Conservation (phyloP, 2,113 vertebrate genomes). For the Calypte anna region DNA sequence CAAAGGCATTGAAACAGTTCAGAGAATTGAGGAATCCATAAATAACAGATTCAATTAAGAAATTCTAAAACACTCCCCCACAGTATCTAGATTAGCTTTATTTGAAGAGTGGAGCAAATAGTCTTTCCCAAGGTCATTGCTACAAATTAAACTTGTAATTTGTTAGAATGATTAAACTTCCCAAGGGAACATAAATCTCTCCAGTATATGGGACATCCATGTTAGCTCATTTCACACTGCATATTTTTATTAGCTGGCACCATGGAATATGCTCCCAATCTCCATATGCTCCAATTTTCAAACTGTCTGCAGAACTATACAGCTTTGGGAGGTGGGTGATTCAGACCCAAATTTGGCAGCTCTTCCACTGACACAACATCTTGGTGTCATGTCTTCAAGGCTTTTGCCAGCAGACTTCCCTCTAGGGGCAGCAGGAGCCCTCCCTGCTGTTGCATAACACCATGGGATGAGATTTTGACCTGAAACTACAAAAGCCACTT, state of each 20-base stretch:
- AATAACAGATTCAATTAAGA: background rate
- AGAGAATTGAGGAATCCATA: background rate
- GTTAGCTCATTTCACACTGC: background rate
- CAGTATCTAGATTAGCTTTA: background rate
- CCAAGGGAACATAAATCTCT: background rate
- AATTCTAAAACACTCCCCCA: background rate
- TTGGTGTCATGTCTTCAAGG: background rate
- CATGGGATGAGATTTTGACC: background rate
- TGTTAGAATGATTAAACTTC: background rate
- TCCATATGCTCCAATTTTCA: conserved; percentile 4
- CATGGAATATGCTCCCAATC: background rate
- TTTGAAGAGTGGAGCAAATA: background rate
- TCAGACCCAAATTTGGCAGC: background rate
- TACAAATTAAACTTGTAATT: background rate
- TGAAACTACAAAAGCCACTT: background rate
- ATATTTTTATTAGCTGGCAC: background rate
- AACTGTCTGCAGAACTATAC: background rate
- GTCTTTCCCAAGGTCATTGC: background rate
- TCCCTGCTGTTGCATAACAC: background rate
- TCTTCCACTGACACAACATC: background rate
- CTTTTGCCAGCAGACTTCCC: background rate
- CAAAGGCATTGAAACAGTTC: background rate
- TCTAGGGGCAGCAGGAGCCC: background rate
- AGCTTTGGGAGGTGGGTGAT: background rate
- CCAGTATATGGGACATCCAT: background rate